Evolutionary conservation across 2,113 vertebrate species (phyloP).

Genomic region (Gobius niger): DNA sequence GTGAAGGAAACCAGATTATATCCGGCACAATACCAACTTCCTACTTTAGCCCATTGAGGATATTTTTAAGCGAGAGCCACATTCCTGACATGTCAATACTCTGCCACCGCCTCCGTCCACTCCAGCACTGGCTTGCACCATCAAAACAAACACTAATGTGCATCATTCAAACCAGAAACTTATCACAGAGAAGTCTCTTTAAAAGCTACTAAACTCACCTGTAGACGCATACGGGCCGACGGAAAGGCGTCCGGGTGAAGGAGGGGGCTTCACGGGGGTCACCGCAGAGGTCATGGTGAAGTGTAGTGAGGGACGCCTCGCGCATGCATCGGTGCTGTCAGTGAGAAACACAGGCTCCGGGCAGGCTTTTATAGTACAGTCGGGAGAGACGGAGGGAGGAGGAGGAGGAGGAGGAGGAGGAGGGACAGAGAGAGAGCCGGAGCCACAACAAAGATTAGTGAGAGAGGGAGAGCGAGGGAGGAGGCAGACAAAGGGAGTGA

Average conservation of each 20-base stretch:
- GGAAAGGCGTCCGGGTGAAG: background rate
- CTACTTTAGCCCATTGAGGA: background rate
- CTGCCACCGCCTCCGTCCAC: constrained; percentile 29
- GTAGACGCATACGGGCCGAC: constrained; percentile 24
- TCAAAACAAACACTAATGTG: constrained; percentile 19
- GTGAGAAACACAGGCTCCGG: constrained; percentile 54
- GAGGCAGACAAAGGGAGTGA: constrained; percentile 21
- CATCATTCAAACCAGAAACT: background rate
- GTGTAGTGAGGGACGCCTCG: constrained; percentile 22
- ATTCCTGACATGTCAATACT: constrained; percentile 52
- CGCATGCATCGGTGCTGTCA: constrained; percentile 42
- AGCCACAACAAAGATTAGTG: constrained; percentile 72
- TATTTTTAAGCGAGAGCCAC: constrained; percentile 39
- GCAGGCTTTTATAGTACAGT: constrained; percentile 65
- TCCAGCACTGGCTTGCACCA: constrained; percentile 13
- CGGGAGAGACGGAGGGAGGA: constrained; percentile 40
- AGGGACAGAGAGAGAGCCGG: constrained; percentile 60
- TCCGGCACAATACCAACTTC: background rate
- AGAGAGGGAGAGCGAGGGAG: constrained; percentile 13
- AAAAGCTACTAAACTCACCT: constrained; percentile 39
- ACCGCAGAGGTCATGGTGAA: constrained; percentile 43
- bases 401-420: constrained; percentile 30
- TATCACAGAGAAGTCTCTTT: background rate
- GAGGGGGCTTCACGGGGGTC: constrained; percentile 20
- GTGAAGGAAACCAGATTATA: background rate